Evolutionary conservation across 2,797 vertebrate species (phyloP).

Genomic region (Muscicapa comitata): DNA sequence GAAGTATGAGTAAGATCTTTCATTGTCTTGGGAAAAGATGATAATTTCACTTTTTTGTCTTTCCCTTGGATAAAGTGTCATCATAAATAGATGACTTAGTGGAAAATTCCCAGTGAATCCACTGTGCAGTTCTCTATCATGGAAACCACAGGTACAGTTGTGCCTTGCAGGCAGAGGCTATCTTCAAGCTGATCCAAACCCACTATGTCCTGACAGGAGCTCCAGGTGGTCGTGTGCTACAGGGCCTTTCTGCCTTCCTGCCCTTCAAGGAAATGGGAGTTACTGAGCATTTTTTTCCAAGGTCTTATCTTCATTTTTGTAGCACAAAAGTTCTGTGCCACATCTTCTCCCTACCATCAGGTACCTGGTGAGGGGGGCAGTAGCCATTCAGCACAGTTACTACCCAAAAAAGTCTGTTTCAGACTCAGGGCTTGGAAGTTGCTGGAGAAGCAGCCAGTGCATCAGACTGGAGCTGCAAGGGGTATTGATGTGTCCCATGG

Average conservation of each 20-base stretch:
- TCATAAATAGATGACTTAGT: not conserved
- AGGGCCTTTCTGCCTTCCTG: not conserved
- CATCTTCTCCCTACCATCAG: not conserved
- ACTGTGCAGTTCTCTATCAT: not conserved
- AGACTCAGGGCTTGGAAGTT: not conserved
- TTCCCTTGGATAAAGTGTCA: not conserved
- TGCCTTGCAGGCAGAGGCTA: not conserved
- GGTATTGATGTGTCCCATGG: not conserved
- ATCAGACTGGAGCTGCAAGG: not conserved
- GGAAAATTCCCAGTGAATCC: not conserved
- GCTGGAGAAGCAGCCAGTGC: not conserved
- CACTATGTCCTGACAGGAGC: not conserved
- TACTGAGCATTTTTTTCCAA: not conserved
- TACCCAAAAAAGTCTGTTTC: not conserved
- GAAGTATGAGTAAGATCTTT: not conserved
- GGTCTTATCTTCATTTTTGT: not conserved
- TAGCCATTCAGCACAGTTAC: not conserved
- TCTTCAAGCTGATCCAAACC: not conserved
- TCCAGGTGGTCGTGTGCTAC: not conserved
- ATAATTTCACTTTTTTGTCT: not conserved
- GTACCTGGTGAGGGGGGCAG: rapidly evolving
- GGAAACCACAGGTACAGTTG: not conserved
- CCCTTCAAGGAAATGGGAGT: not conserved
- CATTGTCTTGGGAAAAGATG: not conserved
- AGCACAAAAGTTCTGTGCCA: not conserved